Evolutionary conservation across 2,888 invertebrate species (phyloP), one percentile per base, ranked within the genome.

Genomic region (Heteromurus nitidus): DNA sequence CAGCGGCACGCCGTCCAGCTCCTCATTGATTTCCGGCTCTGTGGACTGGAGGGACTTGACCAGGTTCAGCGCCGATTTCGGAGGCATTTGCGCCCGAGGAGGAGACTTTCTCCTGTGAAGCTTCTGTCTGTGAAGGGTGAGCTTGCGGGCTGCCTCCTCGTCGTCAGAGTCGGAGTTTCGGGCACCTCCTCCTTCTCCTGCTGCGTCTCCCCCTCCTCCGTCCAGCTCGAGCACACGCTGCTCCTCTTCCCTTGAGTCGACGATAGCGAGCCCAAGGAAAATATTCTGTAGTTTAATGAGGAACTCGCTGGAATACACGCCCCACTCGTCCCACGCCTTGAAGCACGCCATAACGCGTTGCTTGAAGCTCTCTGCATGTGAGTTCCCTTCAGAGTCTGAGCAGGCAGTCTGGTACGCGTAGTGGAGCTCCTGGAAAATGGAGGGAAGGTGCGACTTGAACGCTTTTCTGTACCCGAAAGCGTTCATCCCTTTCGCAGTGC

Each of bases 241-340:
- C 31, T 62, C 69, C 31, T 69, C 50, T 26, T 22, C 68, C 26
- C 55, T 55, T 16, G 55, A 55, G 73, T 83, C 80, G n/a, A 83
- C 84, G 55, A 82, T 84, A 3, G 84, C 84, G 47, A 95, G 90
- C 2, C 99, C 99, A 2, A 98, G 91, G 90, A 99, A 99, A 13
- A 95, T 92, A 88, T 96, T 95, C 89, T 97, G 96, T 82, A 98
- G 90, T 88, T 93, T 94, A 83, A 94, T 92, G 83, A 99, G 91
- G 89, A 95, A 95, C 86, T 98, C 97, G 79, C 95, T 94, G 0
- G 98, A 95, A 91, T 99, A 99, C 82, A 99, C 93, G 18, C 96
- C 94, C 94, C 97, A 97, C 89, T 99, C 99, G 89, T 98, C 98
- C 98, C 99, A 99, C 1, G 98, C 96, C 88, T 96, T 93, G 89